phyloP scores from a whole-genome alignment of 2,888 invertebrate species.

The Lomographa bimaculata region DNA sequence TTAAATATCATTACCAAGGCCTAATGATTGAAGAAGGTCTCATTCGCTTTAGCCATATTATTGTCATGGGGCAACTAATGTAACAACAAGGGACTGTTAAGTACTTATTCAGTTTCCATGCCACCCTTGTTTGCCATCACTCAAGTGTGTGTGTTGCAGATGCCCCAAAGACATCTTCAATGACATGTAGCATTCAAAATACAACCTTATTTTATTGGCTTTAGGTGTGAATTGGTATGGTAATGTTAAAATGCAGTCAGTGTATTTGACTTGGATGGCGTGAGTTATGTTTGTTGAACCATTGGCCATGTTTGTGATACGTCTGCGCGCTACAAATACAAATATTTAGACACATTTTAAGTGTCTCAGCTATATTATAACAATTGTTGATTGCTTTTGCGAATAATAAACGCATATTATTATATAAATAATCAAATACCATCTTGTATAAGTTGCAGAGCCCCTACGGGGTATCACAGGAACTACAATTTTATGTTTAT shows the following conservation, averaged over 20 bases:
- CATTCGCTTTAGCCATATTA: conserved; percentile 6
- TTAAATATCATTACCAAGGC: too few relatives aligned
- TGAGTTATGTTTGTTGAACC: conserved; percentile 34
- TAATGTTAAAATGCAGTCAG: conserved; percentile 16
- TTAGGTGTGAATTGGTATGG: conserved; percentile 4
- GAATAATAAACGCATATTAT: too few relatives aligned
- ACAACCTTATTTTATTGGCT: conserved; percentile 1
- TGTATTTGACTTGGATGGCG: conserved; percentile 32
- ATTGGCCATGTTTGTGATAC: conserved; percentile 33
- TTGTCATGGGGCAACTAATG: too few relatives aligned
- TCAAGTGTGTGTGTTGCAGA: conserved; percentile 26
- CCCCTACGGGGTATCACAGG: too few relatives aligned
- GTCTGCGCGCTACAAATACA: too few relatives aligned
- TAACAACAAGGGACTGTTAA: conserved; percentile 11
- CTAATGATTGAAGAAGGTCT: too few relatives aligned
- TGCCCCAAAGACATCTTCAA: conserved; percentile 25
- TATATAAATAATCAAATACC: too few relatives aligned
- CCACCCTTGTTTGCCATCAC: conserved; percentile 24
- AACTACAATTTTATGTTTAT: too few relatives aligned
- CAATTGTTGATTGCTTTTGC: too few relatives aligned
- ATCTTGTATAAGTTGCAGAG: too few relatives aligned
- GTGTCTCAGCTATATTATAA: too few relatives aligned
- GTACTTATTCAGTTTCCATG: conserved; percentile 22
- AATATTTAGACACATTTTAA: too few relatives aligned
- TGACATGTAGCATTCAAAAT: neutral